These are phyloP conservation scores for Papilio aristodemus DNA, from an alignment of 1,140 invertebrate species.

Conservation along the genomic window DNA sequence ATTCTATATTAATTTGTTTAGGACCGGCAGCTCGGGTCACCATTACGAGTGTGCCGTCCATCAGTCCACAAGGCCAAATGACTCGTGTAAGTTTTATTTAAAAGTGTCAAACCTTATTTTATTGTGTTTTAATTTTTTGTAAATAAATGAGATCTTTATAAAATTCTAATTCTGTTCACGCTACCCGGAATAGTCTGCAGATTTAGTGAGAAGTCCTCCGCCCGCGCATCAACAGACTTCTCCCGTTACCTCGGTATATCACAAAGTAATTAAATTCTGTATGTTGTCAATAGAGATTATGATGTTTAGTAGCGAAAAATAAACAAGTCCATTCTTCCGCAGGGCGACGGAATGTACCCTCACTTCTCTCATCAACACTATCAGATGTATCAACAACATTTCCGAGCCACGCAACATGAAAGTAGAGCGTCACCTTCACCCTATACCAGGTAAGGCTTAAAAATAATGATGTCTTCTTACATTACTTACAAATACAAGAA, in stretches of 20 bases:
- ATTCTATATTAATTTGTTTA: conserved; percentile 40
- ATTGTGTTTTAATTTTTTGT: conserved; percentile 31
- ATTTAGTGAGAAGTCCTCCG: conserved; percentile 85
- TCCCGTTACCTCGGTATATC: conserved; percentile 87
- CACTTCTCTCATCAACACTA: conserved; percentile 87
- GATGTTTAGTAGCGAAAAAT: conserved; percentile 4
- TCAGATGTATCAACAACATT: conserved; percentile 84
- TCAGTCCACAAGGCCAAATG: conserved; percentile 83
- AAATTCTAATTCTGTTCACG: conserved; percentile 65
- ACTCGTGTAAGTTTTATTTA: conserved; percentile 83
- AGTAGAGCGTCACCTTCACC: conserved; percentile 80
- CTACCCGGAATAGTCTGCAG: conserved; percentile 67
- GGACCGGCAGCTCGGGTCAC: conserved; percentile 81
- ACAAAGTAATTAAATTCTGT: conserved; percentile 60
- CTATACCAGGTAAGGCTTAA: conserved; percentile 62
- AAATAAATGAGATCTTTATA: conserved; percentile 35
- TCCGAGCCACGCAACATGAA: conserved; percentile 84
- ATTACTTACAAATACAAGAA: no score
- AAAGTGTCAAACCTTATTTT: conserved; percentile 14
- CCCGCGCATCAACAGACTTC: conserved; percentile 90
- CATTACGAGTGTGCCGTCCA: conserved; percentile 78
- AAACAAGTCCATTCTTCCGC: conserved; percentile 41
- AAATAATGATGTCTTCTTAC: no score
- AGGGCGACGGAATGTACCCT: conserved; percentile 86
- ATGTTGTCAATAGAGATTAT: conserved; percentile 19